A percentile compares a stretch with the other conserved stretches of the same genome.
Evolutionary conservation across 2,113 vertebrate species (phyloP).

Genomic region (Brachypteracias leptosomus): DNA sequence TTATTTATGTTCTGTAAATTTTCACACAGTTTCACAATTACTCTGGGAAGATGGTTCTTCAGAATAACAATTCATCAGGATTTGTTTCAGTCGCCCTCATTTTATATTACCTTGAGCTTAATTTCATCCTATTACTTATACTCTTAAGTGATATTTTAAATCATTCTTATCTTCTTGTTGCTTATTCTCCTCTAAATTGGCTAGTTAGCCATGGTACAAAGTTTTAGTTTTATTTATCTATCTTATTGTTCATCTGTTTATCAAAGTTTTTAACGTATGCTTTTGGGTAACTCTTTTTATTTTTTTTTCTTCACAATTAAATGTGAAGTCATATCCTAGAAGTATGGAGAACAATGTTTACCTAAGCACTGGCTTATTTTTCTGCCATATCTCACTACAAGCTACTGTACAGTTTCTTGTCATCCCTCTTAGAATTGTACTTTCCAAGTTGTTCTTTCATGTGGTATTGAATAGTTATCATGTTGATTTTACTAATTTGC

Average conservation of each 20-base stretch:
- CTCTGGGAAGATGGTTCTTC: neutral
- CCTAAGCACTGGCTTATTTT: neutral
- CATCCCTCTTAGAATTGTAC: neutral
- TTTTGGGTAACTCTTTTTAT: neutral
- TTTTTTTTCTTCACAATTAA: neutral
- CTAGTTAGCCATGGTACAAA: neutral
- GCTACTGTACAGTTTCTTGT: neutral
- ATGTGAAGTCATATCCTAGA: neutral
- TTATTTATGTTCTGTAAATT: conserved; percentile 2
- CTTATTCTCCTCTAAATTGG: neutral
- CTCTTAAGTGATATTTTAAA: neutral
- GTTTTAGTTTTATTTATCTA: neutral
- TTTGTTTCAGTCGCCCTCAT: neutral
- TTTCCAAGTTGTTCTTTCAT: neutral
- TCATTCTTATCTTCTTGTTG: neutral
- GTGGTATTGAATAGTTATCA: neutral
- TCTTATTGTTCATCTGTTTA: neutral
- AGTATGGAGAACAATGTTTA: neutral
- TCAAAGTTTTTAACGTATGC: neutral
- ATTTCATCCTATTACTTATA: neutral
- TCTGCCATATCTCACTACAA: neutral
- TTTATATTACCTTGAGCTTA: conserved; percentile 3
- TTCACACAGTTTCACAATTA: neutral
- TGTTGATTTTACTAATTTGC: neutral
- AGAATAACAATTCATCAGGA: neutral